phyloP scores from a whole-genome alignment of 64 coral and sea anemone genomes.

The Montipora efflorescens region DNA sequence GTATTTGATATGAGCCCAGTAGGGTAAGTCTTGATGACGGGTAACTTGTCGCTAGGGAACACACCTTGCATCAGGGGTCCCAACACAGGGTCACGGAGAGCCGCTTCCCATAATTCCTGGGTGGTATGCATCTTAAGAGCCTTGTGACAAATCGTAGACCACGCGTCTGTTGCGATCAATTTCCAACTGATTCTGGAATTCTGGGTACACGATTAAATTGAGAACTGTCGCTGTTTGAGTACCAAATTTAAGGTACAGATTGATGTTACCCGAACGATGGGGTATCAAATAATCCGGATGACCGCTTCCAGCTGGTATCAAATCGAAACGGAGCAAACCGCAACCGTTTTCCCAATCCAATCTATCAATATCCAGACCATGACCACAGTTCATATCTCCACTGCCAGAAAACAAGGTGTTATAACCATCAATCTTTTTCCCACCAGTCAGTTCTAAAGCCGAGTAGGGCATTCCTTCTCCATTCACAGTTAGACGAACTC shows the following conservation, averaged over 20 bases:
- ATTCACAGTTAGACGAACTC: not conserved
- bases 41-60: not conserved
- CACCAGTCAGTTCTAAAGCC: not conserved
- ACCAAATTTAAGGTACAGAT: not conserved
- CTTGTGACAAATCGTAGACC: constrained; percentile 9
- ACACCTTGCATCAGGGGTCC: not conserved
- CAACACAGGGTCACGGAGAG: not conserved
- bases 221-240: not conserved
- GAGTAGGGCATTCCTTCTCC: constrained; percentile 35
- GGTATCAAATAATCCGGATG: constrained; percentile 5
- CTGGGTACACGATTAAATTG: constrained; percentile 34
- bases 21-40: not conserved
- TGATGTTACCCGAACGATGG: not conserved
- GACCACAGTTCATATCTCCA: constrained; percentile 19
- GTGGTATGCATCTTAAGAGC: not conserved
- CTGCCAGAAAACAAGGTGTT: constrained; percentile 41
- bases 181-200: constrained; percentile 17
- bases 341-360: no score
- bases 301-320: constrained; percentile 40
- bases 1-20: not conserved
- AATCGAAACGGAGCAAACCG: not conserved
- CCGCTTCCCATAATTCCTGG: not conserved
- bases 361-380: not conserved
- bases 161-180: constrained; percentile 6
- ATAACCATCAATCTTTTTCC: constrained; percentile 24